Percentiles rank a stretch among this genome's conserved stretches.
phyloP scores from a whole-genome alignment of 1,140 invertebrate species.

The Drosophila kurseongensis region DNA sequence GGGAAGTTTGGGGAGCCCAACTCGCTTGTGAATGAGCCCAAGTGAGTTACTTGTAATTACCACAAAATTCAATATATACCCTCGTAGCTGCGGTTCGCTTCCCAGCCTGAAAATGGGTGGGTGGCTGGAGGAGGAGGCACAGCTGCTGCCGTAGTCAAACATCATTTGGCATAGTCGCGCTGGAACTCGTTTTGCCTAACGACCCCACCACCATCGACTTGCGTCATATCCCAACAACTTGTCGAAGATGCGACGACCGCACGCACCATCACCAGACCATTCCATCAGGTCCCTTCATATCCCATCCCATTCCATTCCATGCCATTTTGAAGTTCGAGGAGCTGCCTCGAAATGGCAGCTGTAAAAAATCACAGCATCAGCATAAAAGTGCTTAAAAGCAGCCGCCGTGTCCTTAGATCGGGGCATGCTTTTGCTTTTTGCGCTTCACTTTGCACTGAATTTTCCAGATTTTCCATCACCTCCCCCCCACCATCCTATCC shows the following conservation, averaged over 20 bases:
- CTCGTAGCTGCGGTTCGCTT: no score
- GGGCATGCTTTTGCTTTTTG: slow-evolving; percentile 57
- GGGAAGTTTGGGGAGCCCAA: background rate
- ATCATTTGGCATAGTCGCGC: slow-evolving; percentile 71
- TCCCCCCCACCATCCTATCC: background rate
- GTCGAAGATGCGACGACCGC: slow-evolving; percentile 58
- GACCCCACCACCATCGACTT: slow-evolving; percentile 59
- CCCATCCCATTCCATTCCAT: background rate
- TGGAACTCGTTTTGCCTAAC: slow-evolving; percentile 58
- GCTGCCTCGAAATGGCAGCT: slow-evolving; percentile 69
- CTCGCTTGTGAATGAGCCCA: slow-evolving; percentile 58
- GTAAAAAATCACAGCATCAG: slow-evolving; percentile 83
- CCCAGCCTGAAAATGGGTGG: slow-evolving; percentile 8
- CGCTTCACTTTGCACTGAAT: slow-evolving; percentile 65
- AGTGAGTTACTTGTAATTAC: slow-evolving; percentile 82
- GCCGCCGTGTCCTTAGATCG: slow-evolving; percentile 60
- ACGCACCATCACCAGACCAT: slow-evolving; percentile 48
- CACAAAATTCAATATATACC: slow-evolving; percentile 79
- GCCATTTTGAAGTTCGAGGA: slow-evolving; percentile 8
- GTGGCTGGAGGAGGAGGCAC: slow-evolving; percentile 1
- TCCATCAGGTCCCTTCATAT: slow-evolving; percentile 4
- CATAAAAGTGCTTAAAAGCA: slow-evolving; percentile 83
- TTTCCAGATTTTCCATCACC: slow-evolving; percentile 47
- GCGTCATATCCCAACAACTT: slow-evolving; percentile 48
- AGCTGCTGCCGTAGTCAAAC: slow-evolving; percentile 65